Evolutionary conservation across 2,888 invertebrate genomes (phyloP), one percentile per base, ranked within the genome.

Genomic region (Apamea monoglypha): DNA sequence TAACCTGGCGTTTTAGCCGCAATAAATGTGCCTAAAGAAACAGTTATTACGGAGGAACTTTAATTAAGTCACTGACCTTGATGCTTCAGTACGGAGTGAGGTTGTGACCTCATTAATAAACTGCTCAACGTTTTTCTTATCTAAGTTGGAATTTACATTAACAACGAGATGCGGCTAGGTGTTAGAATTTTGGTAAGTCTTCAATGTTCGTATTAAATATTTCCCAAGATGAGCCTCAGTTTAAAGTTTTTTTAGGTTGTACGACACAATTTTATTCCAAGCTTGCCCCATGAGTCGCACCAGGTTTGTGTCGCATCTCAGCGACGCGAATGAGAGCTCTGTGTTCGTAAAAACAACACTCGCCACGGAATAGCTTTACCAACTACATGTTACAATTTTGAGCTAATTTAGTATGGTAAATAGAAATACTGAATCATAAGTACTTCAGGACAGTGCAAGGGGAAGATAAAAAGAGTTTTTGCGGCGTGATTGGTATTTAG

Each of bases 341-440:
- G 44, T 10, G 44, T 12, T 12, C 1, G 10, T 44, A 85, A 82
- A 67, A 72, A 66, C 73, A 71, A 50, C 25, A 44, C 25, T 50
- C 47, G 18, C 70, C 36, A 29, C 18, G 29, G 14, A 66, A 78
- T 77, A 78, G 53, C 21, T 25, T 50, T 32, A 74, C 76, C 73
- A 5, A 53, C 56, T 61, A 36, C 25, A 50, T 69, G 71, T 71
- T 64, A 63, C 25, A 25, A 25, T 10, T 56, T 56, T 25, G 25
- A 25, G 12, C 25, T 10, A 56, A 10, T 10, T 78, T 29, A 14
- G 21, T 47, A 36, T 8, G 10, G 47, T 66, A 32, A 50, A 66
- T 29, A 29, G 25, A 16, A 32, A 70, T 47, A 47, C 32, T 21
- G 59, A 36, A 70, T 36, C 36, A 53, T 36, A 44, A 75, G 16